Conservation (phyloP, 2,797 vertebrate genomes). For the Pangasius mekongensis region DNA sequence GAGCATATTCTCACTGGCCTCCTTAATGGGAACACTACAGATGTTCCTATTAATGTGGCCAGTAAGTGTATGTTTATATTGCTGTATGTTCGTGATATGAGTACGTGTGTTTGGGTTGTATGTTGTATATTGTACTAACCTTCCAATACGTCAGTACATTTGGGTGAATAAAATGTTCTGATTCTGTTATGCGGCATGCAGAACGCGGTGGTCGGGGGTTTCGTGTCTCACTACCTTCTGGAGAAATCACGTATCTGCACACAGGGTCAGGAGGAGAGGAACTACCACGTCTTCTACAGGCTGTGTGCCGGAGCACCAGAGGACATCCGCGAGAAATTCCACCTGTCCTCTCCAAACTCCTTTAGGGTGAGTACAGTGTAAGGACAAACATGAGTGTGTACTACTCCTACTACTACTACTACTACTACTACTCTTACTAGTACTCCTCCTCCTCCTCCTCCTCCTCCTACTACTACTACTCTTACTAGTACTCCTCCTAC, state of each 20-base stretch:
- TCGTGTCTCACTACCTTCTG: constrained; percentile 97
- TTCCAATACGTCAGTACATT: not conserved
- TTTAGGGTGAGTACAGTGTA: constrained; percentile 84
- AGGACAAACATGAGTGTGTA: not conserved
- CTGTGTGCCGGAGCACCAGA: constrained; percentile 93
- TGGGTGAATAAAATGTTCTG: not conserved
- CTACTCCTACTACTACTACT: not conserved
- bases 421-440: not conserved
- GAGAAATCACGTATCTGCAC: constrained; percentile 97
- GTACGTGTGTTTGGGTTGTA: not conserved
- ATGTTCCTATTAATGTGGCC: not conserved
- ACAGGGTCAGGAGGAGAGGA: constrained; percentile 92
- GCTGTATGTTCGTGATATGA: not conserved
- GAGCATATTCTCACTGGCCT: too few species aligned
- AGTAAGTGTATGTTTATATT: not conserved
- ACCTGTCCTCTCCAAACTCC: constrained; percentile 88
- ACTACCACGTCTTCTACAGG: constrained; percentile 97
- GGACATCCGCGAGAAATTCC: constrained; percentile 88
- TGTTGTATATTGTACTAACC: not conserved
- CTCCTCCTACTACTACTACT: not conserved
- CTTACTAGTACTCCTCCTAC: not conserved
- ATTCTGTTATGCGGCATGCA: constrained; percentile 57
- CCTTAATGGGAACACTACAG: too few species aligned
- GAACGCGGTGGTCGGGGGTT: constrained; percentile 93
- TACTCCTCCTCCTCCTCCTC: too few species aligned